Evolutionary conservation across 2,797 vertebrate species (phyloP).

Genomic region (Diceros bicornis): DNA sequence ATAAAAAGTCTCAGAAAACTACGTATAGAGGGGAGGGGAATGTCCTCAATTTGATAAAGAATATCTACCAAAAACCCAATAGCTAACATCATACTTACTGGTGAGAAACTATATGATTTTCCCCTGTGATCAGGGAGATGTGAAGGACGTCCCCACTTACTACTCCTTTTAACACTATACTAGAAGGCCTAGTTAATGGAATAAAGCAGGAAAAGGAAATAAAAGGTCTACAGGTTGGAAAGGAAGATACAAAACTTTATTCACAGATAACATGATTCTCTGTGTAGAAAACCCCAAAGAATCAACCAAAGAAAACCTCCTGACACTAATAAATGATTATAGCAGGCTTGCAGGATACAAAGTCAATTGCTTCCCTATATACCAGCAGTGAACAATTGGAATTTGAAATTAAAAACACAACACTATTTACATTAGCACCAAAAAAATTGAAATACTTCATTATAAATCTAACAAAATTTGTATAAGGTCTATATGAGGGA

Average conservation of each 20-base stretch:
- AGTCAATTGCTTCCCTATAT: neutral
- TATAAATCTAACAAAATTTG: neutral
- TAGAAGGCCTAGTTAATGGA: neutral
- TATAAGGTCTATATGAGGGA: neutral
- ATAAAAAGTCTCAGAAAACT: neutral
- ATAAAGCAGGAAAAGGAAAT: neutral
- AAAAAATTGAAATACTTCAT: neutral
- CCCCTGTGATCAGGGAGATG: neutral
- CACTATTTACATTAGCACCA: neutral
- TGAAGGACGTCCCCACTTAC: neutral
- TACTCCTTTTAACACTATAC: neutral
- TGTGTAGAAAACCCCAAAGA: neutral
- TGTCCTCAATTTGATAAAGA: neutral
- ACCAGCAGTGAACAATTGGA: neutral
- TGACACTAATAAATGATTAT: neutral
- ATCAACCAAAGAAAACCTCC: neutral
- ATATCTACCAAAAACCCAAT: neutral
- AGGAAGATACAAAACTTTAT: conserved; percentile 18
- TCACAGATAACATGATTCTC: neutral
- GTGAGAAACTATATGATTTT: neutral
- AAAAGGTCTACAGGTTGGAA: neutral
- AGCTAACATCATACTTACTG: neutral
- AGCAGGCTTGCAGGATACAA: neutral
- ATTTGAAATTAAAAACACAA: neutral
- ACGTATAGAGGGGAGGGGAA: neutral